Base-by-base conservation (phyloP, 2,888 invertebrate genomes). In the Agapetus fuscipes region DNA sequence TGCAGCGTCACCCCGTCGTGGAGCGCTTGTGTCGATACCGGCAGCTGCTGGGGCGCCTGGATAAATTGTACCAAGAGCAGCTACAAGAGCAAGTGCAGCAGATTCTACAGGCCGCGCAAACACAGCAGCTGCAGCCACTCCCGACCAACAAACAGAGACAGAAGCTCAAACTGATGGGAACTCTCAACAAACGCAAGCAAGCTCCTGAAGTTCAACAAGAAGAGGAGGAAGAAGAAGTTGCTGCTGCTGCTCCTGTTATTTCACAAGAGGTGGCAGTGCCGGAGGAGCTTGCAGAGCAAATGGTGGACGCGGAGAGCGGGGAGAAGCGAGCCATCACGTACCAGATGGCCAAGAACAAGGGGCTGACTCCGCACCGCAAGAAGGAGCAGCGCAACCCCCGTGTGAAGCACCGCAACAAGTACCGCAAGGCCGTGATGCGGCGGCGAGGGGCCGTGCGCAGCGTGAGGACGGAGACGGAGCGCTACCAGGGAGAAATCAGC, bases 331-430 rank as follows among this genome's bases (percentile, higher is more conserved):
- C 78, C 36, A 94, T 95, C 48, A 93, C 88, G 2, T 90, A 91
- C 58, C 79, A 94, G 74, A 96, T 96, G 57, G 83, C 86, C 13
- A 96, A 96, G 62, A 97, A 97, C 57, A 95, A 91, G 62, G 96
- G 96, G 11, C 71, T 96, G 12, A 91, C 84, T 25, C 90, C 94
- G 1, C 76, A 83, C 50, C 78, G 93, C 48, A 94, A 89, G 64
- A 95, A 93, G 61, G 91, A 91, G 55, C 77, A 82, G 52, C 76
- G 91, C 46, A 96, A 97, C 73, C 96, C 96, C 1, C 76, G 97
- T 54, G 94, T 97, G 3, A 95, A 94, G 60, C 87, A 96, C 59
- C 82, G 88, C 52, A 81, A 83, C 51, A 95, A 95, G 60, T 97
- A 80, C 62, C 77, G 85, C 45, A 94, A 93, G 61, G 96, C 96